phyloP scores from a whole-genome alignment of 1,140 invertebrate species.

The Hormaphis cornu region DNA sequence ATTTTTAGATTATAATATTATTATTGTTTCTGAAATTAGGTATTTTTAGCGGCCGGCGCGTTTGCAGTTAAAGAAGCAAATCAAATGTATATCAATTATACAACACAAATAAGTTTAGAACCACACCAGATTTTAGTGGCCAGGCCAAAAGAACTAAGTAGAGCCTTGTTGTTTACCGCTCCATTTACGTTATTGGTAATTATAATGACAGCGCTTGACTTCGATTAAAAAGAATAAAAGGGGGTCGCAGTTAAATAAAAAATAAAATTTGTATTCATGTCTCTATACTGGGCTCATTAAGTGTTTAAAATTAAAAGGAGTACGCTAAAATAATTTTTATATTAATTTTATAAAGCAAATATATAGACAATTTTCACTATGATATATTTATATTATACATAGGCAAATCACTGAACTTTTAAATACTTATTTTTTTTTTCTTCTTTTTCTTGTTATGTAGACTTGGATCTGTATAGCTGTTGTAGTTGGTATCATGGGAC shows the following conservation, averaged over 20 bases:
- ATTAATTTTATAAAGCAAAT: too few species aligned
- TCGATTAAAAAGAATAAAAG: too few species aligned
- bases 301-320: too few species aligned
- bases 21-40: constrained; percentile 40
- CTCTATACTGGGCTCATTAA: too few species aligned
- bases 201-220: constrained; percentile 28
- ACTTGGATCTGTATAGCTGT: constrained; percentile 70
- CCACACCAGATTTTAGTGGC: constrained; percentile 67
- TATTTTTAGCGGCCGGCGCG: constrained; percentile 61
- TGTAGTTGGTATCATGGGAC: constrained; percentile 64
- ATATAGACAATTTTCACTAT: too few species aligned
- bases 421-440: too few species aligned
- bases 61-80: constrained; percentile 56
- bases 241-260: too few species aligned
- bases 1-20: too few species aligned
- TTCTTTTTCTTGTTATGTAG: constrained; percentile 48
- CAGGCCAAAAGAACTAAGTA: constrained; percentile 62
- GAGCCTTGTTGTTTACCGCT: constrained; percentile 71
- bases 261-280: too few species aligned
- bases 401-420: too few species aligned
- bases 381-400: too few species aligned
- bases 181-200: constrained; percentile 70
- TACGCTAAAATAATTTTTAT: too few species aligned
- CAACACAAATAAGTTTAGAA: constrained; percentile 63
- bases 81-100: constrained; percentile 65